Evolutionary conservation across 1,140 invertebrate species (phyloP).

Genomic region (Coelopa frigida): DNA sequence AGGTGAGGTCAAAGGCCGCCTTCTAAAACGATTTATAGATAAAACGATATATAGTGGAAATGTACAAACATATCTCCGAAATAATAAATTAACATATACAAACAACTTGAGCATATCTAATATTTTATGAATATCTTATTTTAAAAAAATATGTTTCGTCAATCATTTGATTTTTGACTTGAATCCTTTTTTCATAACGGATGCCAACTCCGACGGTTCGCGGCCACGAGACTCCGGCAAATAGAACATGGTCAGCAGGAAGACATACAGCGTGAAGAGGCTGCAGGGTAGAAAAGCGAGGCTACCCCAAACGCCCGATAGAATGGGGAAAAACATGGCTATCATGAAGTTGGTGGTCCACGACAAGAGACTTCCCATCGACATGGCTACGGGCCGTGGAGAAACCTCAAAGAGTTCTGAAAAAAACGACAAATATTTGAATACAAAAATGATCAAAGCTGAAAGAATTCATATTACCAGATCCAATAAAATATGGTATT

Average conservation of each 20-base stretch:
- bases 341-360: slow-evolving; percentile 85
- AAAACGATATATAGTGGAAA: no score
- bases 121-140: no score
- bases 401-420: slow-evolving; percentile 79
- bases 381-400: slow-evolving; percentile 75
- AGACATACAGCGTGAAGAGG: slow-evolving; percentile 49
- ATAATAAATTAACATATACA: no score
- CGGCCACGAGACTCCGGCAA: slow-evolving; percentile 63
- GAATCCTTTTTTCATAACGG: slow-evolving; percentile 46
- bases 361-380: slow-evolving; percentile 78
- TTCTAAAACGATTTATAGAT: no score
- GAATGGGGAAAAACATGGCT: slow-evolving; percentile 65
- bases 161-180: slow-evolving; percentile 28
- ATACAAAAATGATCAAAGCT: background rate
- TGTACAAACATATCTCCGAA: no score
- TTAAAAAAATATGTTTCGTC: no score
- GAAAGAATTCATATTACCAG: slow-evolving; percentile 17
- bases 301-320: slow-evolving; percentile 55
- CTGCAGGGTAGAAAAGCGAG: slow-evolving; percentile 66
- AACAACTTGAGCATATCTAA: no score
- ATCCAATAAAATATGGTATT: slow-evolving; percentile 75
- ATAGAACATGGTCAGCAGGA: slow-evolving; percentile 56
- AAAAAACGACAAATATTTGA: slow-evolving; percentile 47
- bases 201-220: slow-evolving; percentile 52
- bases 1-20: no score